phyloP scores from a whole-genome alignment of 2,113 vertebrate genomes.

The Hemiscyllium ocellatum region DNA sequence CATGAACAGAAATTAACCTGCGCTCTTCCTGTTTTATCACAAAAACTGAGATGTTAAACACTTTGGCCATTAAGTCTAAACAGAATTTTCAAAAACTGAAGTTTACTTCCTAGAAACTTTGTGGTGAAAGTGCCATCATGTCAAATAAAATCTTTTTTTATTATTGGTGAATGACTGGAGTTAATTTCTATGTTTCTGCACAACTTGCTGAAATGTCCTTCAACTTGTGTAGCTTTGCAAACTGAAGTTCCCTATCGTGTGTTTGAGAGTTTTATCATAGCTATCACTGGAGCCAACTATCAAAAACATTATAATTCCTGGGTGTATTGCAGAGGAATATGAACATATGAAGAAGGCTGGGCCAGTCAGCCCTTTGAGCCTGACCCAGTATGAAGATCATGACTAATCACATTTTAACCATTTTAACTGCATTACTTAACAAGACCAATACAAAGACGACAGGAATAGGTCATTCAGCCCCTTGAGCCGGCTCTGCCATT shows the following conservation, averaged over 20 bases:
- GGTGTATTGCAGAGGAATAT: neutral
- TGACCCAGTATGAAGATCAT: too few species aligned
- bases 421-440: too few species aligned
- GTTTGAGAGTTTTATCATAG: too few species aligned
- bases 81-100: too few species aligned
- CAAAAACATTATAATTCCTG: neutral
- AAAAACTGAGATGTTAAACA: neutral
- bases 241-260: neutral
- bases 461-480: too few species aligned
- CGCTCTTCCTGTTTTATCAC: neutral
- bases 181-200: neutral
- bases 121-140: neutral
- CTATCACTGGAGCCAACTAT: too few species aligned
- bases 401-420: too few species aligned
- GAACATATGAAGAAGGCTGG: too few species aligned
- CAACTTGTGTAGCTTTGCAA: neutral
- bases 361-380: too few species aligned
- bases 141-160: neutral
- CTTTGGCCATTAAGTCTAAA: neutral
- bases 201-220: neutral
- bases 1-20: neutral
- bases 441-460: too few species aligned
- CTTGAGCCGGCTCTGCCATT: too few species aligned
- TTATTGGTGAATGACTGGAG: neutral
- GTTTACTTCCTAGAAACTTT: neutral